These are phyloP conservation scores for Hippocampus abdominalis DNA, from an alignment of 2,113 vertebrate species.

Conservation along the genomic window DNA sequence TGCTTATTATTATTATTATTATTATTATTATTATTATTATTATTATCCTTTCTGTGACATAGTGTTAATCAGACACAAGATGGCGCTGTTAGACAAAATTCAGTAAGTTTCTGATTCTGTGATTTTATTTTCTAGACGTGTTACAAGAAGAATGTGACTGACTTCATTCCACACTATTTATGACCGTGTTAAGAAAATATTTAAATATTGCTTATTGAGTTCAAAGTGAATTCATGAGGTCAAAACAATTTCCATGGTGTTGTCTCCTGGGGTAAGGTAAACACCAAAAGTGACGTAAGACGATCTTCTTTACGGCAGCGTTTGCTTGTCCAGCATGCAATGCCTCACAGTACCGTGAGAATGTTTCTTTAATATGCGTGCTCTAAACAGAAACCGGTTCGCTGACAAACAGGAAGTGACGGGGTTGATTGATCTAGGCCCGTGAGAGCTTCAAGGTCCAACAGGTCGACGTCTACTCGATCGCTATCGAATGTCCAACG, in stretches of 20 bases:
- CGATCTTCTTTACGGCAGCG: slow-evolving; percentile 29
- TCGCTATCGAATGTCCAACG: background rate
- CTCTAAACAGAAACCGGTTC: slow-evolving; percentile 6
- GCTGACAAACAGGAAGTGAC: background rate
- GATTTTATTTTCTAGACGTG: background rate
- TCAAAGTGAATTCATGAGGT: background rate
- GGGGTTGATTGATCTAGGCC: background rate
- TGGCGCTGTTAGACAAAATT: background rate
- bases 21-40: background rate
- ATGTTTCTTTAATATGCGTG: slow-evolving; percentile 12
- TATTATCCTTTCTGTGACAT: background rate
- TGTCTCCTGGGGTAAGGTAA: slow-evolving; percentile 17
- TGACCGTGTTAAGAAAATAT: background rate
- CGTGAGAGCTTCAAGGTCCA: background rate
- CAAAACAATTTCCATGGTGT: slow-evolving; percentile 12
- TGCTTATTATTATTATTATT: too few species aligned
- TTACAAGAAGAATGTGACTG: background rate
- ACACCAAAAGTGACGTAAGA: slow-evolving; percentile 29
- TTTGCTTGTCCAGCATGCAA: slow-evolving; percentile 48
- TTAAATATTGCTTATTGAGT: background rate
- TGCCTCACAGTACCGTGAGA: slow-evolving; percentile 33
- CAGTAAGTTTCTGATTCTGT: background rate
- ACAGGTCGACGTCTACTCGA: background rate
- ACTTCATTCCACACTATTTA: background rate
- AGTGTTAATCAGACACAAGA: background rate